Evolutionary conservation across 2,888 invertebrate genomes (phyloP).

Genomic region (Epinotia demarniana): DNA sequence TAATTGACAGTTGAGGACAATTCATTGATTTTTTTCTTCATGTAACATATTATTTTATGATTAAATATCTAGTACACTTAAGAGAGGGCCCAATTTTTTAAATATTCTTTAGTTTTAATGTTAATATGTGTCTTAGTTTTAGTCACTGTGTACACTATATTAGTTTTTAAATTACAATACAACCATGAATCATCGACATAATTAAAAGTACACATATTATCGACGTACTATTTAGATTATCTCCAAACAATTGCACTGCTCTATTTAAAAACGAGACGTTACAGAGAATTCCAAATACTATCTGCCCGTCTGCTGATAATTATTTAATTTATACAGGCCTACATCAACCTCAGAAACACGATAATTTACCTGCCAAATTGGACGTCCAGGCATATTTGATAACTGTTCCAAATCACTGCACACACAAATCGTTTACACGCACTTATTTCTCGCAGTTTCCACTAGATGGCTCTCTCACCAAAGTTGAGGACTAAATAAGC

Average conservation of each 20-base stretch:
- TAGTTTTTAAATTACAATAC: too few relatives aligned
- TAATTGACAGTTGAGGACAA: not conserved
- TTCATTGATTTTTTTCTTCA: not conserved
- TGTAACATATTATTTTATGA: not conserved
- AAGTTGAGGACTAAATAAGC: constrained; percentile 82
- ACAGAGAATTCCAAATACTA: not conserved
- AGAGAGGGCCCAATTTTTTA: too few relatives aligned
- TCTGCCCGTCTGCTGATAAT: not conserved
- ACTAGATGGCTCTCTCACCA: constrained; percentile 83
- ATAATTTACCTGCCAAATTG: constrained; percentile 86
- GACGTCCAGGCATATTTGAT: constrained; percentile 89
- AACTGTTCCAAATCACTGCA: constrained; percentile 61
- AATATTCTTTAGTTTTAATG: too few relatives aligned
- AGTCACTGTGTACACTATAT: too few relatives aligned
- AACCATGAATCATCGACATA: too few relatives aligned
- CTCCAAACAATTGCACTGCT: not conserved
- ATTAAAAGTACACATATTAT: too few relatives aligned
- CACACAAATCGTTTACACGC: constrained; percentile 67
- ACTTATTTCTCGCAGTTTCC: constrained; percentile 66
- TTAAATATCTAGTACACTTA: too few relatives aligned
- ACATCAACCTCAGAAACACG: not conserved
- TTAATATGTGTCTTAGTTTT: too few relatives aligned
- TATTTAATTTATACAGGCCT: not conserved
- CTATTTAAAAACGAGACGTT: not conserved
- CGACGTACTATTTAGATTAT: not conserved